These are phyloP conservation scores for Ormyrus nitidulus DNA, from an alignment of 2,888 invertebrate species.

Conservation along the genomic window DNA sequence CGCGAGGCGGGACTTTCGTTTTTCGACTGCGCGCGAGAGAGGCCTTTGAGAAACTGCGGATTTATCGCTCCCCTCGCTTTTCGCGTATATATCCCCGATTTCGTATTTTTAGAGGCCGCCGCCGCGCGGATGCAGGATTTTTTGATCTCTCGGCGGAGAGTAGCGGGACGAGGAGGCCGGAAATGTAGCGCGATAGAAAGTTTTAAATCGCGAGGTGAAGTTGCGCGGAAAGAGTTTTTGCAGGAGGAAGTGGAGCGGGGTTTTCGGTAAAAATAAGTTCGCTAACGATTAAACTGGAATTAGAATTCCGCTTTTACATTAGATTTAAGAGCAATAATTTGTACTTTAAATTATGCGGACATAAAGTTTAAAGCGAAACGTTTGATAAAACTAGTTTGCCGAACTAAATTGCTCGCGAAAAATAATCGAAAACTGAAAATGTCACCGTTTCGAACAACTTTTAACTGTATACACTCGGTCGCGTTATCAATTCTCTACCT, in stretches of 20 bases:
- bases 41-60: not conserved
- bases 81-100: conserved; percentile 14
- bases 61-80: not conserved
- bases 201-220: conserved; percentile 13
- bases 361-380: not conserved
- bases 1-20: conserved; percentile 22
- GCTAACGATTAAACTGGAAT: too few species aligned
- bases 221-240: not conserved
- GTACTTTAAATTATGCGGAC: too few species aligned
- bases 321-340: too few species aligned
- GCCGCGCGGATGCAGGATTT: not conserved
- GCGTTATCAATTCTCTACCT: conserved; percentile 7
- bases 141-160: conserved; percentile 5
- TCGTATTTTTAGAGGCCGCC: conserved; percentile 33
- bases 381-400: conserved; percentile 1
- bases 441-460: not conserved
- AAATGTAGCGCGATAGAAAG: conserved; percentile 10
- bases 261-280: too few species aligned
- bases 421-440: not conserved
- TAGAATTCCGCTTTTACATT: too few species aligned
- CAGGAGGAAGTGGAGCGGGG: too few species aligned
- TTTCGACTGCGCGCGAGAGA: not conserved
- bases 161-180: conserved; percentile 10
- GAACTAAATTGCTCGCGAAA: not conserved
- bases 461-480: not conserved